These are phyloP conservation scores for Drosophila paranaensis DNA, from an alignment of 2,888 invertebrate species.

Conservation along the genomic window DNA sequence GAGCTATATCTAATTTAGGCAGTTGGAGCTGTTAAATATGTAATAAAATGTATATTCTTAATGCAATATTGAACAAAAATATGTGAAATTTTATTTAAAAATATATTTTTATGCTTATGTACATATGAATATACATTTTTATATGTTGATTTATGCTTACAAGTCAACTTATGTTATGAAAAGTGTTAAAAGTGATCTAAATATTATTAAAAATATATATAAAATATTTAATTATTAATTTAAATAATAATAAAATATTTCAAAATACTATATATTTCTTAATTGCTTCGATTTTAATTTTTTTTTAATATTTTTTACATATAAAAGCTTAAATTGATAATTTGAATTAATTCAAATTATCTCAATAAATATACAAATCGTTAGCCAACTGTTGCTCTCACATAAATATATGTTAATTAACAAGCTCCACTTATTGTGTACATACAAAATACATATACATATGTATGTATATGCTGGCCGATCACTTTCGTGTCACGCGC, in stretches of 20 bases:
- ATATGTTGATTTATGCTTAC: background rate
- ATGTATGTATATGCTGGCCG: too few species aligned
- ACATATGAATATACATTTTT: background rate
- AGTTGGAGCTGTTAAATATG: background rate
- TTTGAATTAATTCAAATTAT: background rate
- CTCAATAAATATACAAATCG: background rate
- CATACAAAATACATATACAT: background rate
- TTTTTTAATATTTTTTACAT: background rate
- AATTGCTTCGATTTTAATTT: background rate
- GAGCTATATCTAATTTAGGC: background rate
- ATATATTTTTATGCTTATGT: background rate
- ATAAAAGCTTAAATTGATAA: too few species aligned
- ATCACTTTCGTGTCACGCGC: constrained; percentile 12
- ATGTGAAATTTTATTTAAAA: background rate
- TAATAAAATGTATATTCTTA: background rate
- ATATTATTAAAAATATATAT: background rate
- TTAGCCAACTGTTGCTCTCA: background rate
- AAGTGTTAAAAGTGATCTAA: background rate
- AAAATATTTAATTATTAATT: background rate
- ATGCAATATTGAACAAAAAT: background rate
- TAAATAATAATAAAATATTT: background rate
- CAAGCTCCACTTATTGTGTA: background rate
- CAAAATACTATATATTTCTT: background rate
- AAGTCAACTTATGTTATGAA: background rate
- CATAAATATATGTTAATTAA: background rate